These are phyloP conservation scores for Harpegnathos saltator DNA, from an alignment of 1,140 invertebrate genomes.

Conservation along the genomic window DNA sequence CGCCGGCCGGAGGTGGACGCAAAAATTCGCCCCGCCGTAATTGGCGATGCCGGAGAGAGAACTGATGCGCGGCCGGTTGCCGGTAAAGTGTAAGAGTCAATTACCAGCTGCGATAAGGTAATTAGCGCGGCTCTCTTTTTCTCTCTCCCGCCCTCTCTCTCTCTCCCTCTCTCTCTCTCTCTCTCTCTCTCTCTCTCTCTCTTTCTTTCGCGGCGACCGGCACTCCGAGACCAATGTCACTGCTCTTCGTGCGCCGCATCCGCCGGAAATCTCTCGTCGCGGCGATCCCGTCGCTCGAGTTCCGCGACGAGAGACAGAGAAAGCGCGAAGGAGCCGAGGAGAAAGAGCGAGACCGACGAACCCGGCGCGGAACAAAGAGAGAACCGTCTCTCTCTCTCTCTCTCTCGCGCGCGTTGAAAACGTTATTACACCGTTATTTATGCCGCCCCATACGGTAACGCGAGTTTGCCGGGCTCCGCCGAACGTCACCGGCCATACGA, in stretches of 20 bases:
- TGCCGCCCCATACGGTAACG: neutral
- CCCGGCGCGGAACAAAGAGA: neutral
- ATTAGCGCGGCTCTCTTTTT: constrained; percentile 26
- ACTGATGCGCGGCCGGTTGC: constrained; percentile 27
- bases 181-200: no score
- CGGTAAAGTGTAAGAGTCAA: constrained; percentile 44
- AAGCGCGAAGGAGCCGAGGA: no score
- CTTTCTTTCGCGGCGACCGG: no score
- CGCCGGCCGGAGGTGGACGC: constrained; percentile 13
- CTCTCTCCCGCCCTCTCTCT: neutral
- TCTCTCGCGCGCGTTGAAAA: constrained; percentile 1
- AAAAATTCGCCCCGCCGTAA: constrained; percentile 43
- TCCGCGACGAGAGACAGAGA: no score
- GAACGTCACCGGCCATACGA: neutral
- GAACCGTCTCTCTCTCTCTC: no score
- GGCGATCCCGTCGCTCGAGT: no score
- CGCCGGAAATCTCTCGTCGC: no score
- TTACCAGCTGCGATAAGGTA: constrained; percentile 24
- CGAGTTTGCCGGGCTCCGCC: neutral
- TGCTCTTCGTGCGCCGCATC: neutral
- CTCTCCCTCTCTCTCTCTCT: no score
- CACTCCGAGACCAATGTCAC: no score
- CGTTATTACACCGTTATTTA: constrained; percentile 36
- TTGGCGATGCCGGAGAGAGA: constrained; percentile 17
- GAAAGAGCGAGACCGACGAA: no score